A percentile compares a stretch with the other conserved stretches of the same genome.
Conservation (phyloP, 2,888 invertebrate species). For the Colletes collaris region DNA sequence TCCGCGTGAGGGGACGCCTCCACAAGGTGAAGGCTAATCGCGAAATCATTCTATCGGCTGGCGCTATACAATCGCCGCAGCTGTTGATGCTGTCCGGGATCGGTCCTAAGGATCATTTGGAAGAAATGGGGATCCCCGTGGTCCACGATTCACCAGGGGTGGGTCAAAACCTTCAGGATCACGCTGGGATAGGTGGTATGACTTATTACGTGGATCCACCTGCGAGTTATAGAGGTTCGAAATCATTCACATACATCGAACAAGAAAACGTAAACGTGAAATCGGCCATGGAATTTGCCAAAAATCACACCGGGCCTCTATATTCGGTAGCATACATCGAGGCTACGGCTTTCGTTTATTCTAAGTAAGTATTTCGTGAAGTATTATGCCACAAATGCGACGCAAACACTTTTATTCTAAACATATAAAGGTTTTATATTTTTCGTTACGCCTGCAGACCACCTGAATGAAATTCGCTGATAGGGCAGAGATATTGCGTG, state of each 20-base stretch:
- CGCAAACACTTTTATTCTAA: no score
- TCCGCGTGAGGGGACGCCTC: slow-evolving; percentile 84
- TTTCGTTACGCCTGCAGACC: no score
- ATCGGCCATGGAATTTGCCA: slow-evolving; percentile 11
- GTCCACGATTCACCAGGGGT: slow-evolving; percentile 88
- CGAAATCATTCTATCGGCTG: slow-evolving; percentile 94
- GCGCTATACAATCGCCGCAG: slow-evolving; percentile 93
- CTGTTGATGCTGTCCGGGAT: slow-evolving; percentile 94
- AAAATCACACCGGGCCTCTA: slow-evolving; percentile 5
- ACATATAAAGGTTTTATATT: no score
- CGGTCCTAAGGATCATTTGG: slow-evolving; percentile 87
- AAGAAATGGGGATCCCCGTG: slow-evolving; percentile 86
- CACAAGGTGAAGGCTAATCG: slow-evolving; percentile 85
- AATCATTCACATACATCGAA: slow-evolving; percentile 16
- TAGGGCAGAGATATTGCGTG: no score
- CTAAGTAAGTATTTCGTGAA: slow-evolving; percentile 41
- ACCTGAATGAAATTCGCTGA: no score
- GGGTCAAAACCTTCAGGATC: slow-evolving; percentile 92
- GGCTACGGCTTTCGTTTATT: slow-evolving; percentile 46
- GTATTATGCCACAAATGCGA: no score
- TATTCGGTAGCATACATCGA: background rate
- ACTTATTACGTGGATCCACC: slow-evolving; percentile 86
- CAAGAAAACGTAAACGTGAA: background rate
- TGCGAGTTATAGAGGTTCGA: background rate
- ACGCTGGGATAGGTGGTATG: slow-evolving; percentile 91